These are phyloP conservation scores for Paratilapia polleni DNA, from an alignment of 2,113 vertebrate species.

Conservation along the genomic window DNA sequence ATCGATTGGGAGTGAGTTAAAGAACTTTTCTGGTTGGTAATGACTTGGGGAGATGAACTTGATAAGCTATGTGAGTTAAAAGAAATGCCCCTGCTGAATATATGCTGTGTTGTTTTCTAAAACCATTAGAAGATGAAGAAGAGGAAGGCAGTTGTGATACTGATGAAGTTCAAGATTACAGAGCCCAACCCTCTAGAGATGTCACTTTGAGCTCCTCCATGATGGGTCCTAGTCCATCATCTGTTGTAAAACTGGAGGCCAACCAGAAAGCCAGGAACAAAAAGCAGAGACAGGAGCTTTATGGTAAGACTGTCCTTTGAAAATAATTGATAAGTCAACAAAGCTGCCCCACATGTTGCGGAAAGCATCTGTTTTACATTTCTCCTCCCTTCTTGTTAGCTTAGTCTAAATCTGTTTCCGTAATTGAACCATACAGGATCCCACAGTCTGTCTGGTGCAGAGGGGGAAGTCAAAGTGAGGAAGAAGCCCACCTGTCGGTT, in stretches of 20 bases:
- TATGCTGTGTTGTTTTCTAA: constrained; percentile 28
- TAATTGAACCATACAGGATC: constrained; percentile 80
- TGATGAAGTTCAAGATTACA: constrained; percentile 83
- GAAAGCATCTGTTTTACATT: constrained; percentile 61
- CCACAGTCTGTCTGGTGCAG: constrained; percentile 72
- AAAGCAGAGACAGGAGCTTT: constrained; percentile 91
- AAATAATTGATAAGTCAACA: constrained; percentile 46
- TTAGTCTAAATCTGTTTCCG: constrained; percentile 56
- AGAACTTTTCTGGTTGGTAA: constrained; percentile 24
- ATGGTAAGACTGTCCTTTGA: constrained; percentile 80
- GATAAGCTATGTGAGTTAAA: constrained; percentile 7
- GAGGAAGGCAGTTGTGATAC: constrained; percentile 87
- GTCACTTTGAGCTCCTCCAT: constrained; percentile 70
- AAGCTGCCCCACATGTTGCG: constrained; percentile 22
- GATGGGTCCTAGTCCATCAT: constrained; percentile 91
- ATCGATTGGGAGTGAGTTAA: constrained; percentile 33
- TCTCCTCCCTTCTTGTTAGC: constrained; percentile 41
- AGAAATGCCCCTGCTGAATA: neutral
- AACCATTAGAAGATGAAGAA: constrained; percentile 79
- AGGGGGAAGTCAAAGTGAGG: constrained; percentile 93
- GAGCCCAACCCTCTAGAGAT: constrained; percentile 73
- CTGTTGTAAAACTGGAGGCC: constrained; percentile 95
- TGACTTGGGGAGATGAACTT: constrained; percentile 24
- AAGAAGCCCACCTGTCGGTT: constrained; percentile 77
- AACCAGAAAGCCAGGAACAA: constrained; percentile 98